Evolutionary conservation across 64 coral and sea anemone genomes (phyloP).

Genomic region (Platygyra sinensis): DNA sequence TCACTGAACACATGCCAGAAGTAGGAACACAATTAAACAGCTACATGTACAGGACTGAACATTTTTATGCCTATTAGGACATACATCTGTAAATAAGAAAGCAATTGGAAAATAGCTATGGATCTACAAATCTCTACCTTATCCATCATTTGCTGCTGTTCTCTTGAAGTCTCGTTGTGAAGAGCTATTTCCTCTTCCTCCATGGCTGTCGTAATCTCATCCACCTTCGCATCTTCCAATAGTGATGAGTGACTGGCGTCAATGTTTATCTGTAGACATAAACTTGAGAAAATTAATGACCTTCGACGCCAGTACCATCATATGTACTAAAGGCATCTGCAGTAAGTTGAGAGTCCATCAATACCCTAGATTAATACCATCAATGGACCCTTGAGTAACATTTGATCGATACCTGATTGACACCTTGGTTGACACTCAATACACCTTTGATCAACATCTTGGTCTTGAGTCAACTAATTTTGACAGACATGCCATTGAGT

Average conservation of each 20-base stretch:
- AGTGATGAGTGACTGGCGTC: background rate
- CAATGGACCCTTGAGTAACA: too few relatives aligned
- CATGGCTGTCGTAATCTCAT: slow-evolving; percentile 48
- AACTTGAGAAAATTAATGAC: background rate
- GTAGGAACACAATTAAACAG: background rate
- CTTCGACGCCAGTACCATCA: background rate
- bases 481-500: too few relatives aligned
- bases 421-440: too few relatives aligned
- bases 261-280: background rate
- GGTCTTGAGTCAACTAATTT: too few relatives aligned
- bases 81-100: too few relatives aligned
- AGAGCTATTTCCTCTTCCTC: slow-evolving; percentile 62
- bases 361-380: too few relatives aligned
- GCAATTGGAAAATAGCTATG: background rate
- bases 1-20: background rate
- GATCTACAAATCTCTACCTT: slow-evolving; percentile 6
- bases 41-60: background rate
- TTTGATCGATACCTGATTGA: too few relatives aligned
- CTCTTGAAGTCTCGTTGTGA: slow-evolving; percentile 33
- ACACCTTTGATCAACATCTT: too few relatives aligned
- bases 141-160: slow-evolving; percentile 46
- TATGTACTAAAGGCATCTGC: background rate
- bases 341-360: too few relatives aligned
- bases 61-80: background rate
- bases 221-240: background rate